These are phyloP conservation scores for Therioaphis trifolii DNA, from an alignment of 2,888 invertebrate genomes.

Conservation along the genomic window DNA sequence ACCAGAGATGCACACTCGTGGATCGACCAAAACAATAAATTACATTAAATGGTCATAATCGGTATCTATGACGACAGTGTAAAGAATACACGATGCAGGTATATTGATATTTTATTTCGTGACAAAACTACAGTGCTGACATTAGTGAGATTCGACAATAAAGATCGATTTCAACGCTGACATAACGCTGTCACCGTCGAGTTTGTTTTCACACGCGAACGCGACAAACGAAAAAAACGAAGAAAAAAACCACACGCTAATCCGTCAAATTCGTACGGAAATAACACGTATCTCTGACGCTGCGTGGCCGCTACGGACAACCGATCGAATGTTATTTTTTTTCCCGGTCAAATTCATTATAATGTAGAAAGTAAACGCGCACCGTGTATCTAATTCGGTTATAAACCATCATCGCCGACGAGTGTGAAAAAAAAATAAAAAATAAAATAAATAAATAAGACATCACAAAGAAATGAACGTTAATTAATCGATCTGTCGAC, in stretches of 20 bases:
- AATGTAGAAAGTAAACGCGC: constrained; percentile 34
- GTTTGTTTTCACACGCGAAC: neutral
- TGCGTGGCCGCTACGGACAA: neutral
- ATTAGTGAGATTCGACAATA: too few relatives aligned
- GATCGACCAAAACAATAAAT: too few relatives aligned
- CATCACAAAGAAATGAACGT: too few relatives aligned
- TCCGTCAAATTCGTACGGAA: constrained; percentile 11
- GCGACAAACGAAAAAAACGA: neutral
- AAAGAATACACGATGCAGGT: too few relatives aligned
- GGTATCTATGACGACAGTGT: too few relatives aligned
- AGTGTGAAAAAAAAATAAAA: neutral
- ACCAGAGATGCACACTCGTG: too few relatives aligned
- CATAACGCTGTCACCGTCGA: neutral
- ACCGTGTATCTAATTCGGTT: constrained; percentile 8
- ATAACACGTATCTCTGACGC: too few relatives aligned
- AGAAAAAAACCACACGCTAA: neutral
- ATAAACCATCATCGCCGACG: neutral
- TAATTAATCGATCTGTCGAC: neutral
- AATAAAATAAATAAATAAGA: neutral
- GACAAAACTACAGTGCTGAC: too few relatives aligned
- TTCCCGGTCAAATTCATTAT: constrained; percentile 31
- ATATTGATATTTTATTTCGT: too few relatives aligned
- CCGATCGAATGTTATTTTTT: neutral
- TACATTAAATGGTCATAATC: too few relatives aligned
- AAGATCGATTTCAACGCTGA: neutral